These are phyloP conservation scores for Lucifuga dentata DNA, from an alignment of 2,113 vertebrate species.

Conservation along the genomic window DNA sequence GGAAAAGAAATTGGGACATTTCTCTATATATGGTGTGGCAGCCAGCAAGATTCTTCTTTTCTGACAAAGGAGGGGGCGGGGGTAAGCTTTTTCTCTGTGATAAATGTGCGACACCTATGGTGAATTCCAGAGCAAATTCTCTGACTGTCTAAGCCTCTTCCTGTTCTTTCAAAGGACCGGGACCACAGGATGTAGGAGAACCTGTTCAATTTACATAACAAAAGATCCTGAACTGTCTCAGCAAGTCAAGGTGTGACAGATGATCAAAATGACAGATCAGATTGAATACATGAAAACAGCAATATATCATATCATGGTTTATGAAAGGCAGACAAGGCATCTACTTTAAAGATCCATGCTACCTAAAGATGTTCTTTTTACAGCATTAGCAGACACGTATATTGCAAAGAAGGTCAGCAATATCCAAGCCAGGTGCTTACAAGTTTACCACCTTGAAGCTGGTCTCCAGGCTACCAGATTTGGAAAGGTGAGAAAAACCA, in stretches of 20 bases:
- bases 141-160: constrained; percentile 53
- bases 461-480: constrained; percentile 49
- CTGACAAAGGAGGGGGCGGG: constrained; percentile 37
- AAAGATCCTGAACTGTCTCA: constrained; percentile 54
- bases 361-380: constrained; percentile 25
- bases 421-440: constrained; percentile 27
- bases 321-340: constrained; percentile 36
- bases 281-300: constrained; percentile 40
- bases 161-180: constrained; percentile 58
- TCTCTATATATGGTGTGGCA: constrained; percentile 67
- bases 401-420: constrained; percentile 5
- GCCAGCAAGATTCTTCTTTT: constrained; percentile 42
- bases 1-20: constrained; percentile 72
- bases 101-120: constrained; percentile 50
- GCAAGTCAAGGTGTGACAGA: constrained; percentile 38
- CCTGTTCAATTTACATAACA: constrained; percentile 62
- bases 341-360: constrained; percentile 9
- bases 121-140: constrained; percentile 67
- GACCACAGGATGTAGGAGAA: constrained; percentile 58
- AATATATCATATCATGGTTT: constrained; percentile 11
- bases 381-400: constrained; percentile 23
- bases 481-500: constrained; percentile 22
- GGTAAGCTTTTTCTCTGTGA: constrained; percentile 53
- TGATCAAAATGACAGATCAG: constrained; percentile 48
- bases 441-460: constrained; percentile 40